Evolutionary conservation across 1,140 invertebrate species (phyloP).

Genomic region (Tetraneura akinire): DNA sequence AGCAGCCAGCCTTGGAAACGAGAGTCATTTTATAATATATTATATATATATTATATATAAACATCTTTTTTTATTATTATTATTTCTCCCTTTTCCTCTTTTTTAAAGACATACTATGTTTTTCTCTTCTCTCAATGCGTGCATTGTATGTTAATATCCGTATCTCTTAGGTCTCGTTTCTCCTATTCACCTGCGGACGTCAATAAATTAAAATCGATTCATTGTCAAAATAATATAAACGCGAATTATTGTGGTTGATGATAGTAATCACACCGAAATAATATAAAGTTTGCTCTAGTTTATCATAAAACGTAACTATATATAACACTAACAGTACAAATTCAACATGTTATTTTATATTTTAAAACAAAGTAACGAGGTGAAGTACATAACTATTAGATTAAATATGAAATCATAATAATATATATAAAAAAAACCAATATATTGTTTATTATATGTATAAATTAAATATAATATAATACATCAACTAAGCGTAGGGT

Average conservation of each 20-base stretch:
- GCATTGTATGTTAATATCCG: slow-evolving; percentile 45
- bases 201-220: slow-evolving; percentile 19
- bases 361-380: too few species aligned
- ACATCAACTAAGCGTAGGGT: too few species aligned
- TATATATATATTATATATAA: neutral
- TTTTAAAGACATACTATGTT: neutral
- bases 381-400: too few species aligned
- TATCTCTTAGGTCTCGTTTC: slow-evolving; percentile 18
- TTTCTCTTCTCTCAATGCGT: neutral
- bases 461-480: too few species aligned
- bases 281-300: neutral
- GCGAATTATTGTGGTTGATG: too few species aligned
- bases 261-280: neutral
- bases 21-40: too few species aligned
- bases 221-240: neutral
- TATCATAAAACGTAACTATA: neutral
- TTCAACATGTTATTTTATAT: too few species aligned
- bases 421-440: too few species aligned
- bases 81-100: neutral
- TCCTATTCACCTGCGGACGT: neutral
- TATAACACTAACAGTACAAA: too few species aligned
- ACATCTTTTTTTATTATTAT: neutral
- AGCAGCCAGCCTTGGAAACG: slow-evolving; percentile 31
- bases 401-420: too few species aligned
- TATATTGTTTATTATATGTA: too few species aligned